Conservation (phyloP, 2,797 vertebrate species). For the Halcyon smyrnensis region DNA sequence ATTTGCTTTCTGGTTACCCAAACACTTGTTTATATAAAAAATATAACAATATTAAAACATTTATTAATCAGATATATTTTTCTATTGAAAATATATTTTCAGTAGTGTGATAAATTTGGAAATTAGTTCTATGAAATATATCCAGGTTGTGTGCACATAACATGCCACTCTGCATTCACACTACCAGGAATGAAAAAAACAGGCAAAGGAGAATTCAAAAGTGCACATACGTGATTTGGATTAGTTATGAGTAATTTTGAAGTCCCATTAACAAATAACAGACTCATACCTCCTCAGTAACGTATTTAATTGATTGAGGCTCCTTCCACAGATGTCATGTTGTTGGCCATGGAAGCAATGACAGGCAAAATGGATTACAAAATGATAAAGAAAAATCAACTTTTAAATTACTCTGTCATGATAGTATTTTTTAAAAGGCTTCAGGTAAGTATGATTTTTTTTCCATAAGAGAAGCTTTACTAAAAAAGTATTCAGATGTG, state of each 20-base stretch:
- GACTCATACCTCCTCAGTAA: not conserved
- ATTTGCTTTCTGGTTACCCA: slow-evolving; percentile 63
- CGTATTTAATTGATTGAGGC: slow-evolving; percentile 17
- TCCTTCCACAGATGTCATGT: not conserved
- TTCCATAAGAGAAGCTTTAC: not conserved
- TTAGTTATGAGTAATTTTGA: slow-evolving; percentile 18
- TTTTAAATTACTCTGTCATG: not conserved
- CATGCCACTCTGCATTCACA: slow-evolving; percentile 27
- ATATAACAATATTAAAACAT: slow-evolving; percentile 38
- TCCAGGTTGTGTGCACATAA: slow-evolving; percentile 40
- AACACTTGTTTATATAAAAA: slow-evolving; percentile 77
- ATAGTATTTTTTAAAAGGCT: not conserved
- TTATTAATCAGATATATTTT: not conserved
- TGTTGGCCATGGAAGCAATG: not conserved
- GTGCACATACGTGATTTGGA: not conserved
- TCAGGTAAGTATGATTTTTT: slow-evolving; percentile 3
- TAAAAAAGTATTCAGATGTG: not conserved
- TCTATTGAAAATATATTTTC: slow-evolving; percentile 75
- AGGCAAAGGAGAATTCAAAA: not conserved
- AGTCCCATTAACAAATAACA: slow-evolving; percentile 38
- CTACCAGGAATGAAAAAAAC: not conserved
- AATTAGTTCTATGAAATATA: slow-evolving; percentile 54
- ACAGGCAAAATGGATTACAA: slow-evolving; percentile 24
- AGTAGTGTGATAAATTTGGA: slow-evolving; percentile 67
- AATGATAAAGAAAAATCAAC: slow-evolving; percentile 6